Evolutionary conservation across 1,140 invertebrate species (phyloP).

Genomic region (Pogonognathellus flavescens): DNA sequence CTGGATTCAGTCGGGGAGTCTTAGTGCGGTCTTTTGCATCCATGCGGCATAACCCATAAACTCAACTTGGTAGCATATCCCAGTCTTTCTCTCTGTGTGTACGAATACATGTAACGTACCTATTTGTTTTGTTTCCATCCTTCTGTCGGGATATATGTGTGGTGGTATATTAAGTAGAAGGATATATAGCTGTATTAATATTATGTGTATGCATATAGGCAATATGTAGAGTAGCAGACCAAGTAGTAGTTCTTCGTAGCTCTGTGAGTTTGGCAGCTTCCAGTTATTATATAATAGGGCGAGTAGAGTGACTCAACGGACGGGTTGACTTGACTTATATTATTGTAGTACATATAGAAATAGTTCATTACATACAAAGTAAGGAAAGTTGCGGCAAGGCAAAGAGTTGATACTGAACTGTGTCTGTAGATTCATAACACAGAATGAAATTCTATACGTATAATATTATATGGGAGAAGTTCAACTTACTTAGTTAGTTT

Average conservation of each 20-base stretch:
- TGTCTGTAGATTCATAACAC: too few species aligned
- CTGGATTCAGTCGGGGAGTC: background rate
- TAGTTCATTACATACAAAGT: too few species aligned
- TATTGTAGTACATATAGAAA: background rate
- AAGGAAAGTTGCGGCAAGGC: too few species aligned
- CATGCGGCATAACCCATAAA: constrained; percentile 40
- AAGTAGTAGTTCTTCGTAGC: background rate
- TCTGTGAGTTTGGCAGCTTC: background rate
- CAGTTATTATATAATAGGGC: background rate
- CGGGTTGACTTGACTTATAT: background rate
- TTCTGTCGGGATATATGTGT: background rate
- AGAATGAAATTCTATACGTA: too few species aligned
- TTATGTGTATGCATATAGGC: background rate
- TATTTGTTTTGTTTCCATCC: constrained; percentile 6
- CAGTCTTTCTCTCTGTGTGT: background rate
- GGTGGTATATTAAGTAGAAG: background rate
- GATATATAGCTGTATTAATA: background rate
- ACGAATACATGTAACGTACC: background rate
- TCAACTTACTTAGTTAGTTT: too few species aligned
- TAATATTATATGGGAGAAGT: too few species aligned
- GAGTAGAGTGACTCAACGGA: background rate
- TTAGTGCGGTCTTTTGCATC: constrained; percentile 35
- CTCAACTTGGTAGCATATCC: constrained; percentile 29
- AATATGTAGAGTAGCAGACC: background rate
- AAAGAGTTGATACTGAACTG: too few species aligned